Evolutionary conservation across 2,888 invertebrate genomes (phyloP).

Genomic region (Lottia gigantea): DNA sequence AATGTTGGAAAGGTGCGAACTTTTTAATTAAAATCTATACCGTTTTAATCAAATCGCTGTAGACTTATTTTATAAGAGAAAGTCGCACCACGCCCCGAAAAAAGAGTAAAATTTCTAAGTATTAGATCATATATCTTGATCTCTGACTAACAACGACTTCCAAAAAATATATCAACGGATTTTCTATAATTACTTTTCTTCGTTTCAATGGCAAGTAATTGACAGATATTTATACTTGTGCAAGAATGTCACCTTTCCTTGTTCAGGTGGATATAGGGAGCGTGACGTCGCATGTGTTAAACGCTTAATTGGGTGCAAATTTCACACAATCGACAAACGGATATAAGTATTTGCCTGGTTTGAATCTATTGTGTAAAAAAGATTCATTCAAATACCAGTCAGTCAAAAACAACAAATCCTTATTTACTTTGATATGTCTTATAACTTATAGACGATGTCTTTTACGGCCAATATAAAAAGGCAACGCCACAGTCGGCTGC

Average conservation of each 20-base stretch:
- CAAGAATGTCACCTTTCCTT: background rate
- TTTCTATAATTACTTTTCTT: slow-evolving; percentile 9
- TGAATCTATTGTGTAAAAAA: slow-evolving; percentile 1
- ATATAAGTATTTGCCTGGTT: slow-evolving; percentile 2
- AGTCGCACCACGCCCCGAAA: too few species aligned
- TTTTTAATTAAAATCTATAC: too few species aligned
- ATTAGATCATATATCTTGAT: background rate
- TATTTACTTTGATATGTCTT: background rate
- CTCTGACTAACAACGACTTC: background rate
- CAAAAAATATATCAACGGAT: background rate
- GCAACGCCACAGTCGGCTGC: background rate
- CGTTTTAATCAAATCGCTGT: too few species aligned
- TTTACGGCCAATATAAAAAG: background rate
- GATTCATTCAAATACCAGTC: background rate
- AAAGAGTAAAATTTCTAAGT: too few species aligned
- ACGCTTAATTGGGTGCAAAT: background rate
- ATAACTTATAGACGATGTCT: background rate
- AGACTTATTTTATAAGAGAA: too few species aligned
- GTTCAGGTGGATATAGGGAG: background rate
- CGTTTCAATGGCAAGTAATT: background rate
- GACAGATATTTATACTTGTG: slow-evolving; percentile 7
- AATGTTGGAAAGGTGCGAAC: too few species aligned
- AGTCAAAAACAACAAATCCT: background rate
- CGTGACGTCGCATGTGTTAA: slow-evolving; percentile 3
- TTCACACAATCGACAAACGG: background rate